These are phyloP conservation scores for Gymnobelideus leadbeateri DNA, from an alignment of 2,113 vertebrate species.

Conservation along the genomic window DNA sequence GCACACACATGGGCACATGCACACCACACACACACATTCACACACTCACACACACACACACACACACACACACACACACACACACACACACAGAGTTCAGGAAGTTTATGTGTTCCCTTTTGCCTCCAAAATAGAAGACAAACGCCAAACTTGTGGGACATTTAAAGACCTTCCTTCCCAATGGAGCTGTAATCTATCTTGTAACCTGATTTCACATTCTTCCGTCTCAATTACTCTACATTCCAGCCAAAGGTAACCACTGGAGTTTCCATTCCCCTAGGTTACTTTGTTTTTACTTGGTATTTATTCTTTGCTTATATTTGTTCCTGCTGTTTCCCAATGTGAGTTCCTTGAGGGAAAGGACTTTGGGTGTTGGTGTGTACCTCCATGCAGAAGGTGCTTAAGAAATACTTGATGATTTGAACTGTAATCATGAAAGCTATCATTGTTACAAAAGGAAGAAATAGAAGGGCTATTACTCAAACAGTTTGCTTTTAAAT, in stretches of 20 bases:
- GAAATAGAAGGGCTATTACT: not conserved
- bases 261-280: not conserved
- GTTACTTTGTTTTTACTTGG: not conserved
- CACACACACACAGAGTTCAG: not conserved
- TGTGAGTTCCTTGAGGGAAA: not conserved
- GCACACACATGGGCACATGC: constrained; percentile 23
- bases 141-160: not conserved
- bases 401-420: not conserved
- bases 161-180: not conserved
- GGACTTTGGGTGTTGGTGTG: not conserved
- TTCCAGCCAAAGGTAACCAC: not conserved
- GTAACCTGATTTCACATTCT: not conserved
- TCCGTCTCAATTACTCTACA: not conserved
- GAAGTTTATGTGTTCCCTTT: not conserved
- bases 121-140: not conserved
- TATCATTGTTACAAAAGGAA: not conserved
- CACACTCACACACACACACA: not conserved
- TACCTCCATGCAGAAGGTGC: not conserved
- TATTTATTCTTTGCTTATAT: not conserved
- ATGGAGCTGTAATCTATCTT: not conserved
- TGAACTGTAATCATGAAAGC: not conserved
- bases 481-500: not conserved
- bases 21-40: not conserved
- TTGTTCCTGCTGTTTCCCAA: not conserved
- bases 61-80: no score